Percentiles rank a stretch among this genome's conserved stretches.
These are phyloP conservation scores for Hippocampus barbouri DNA, from an alignment of 2,113 vertebrate species.

Conservation along the genomic window DNA sequence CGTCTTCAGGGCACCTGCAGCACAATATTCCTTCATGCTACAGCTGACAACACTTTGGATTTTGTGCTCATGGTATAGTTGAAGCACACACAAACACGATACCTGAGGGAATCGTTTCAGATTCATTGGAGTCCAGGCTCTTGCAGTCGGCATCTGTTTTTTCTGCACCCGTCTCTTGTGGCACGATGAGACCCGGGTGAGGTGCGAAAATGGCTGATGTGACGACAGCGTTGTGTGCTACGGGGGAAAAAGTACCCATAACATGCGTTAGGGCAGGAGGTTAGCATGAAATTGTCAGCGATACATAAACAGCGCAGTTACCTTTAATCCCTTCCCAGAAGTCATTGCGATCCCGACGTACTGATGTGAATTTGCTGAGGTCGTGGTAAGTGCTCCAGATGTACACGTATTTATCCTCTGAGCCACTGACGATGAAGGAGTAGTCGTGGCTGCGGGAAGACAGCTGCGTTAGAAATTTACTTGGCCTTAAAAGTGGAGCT, in stretches of 20 bases:
- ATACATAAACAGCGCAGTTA: conserved; percentile 48
- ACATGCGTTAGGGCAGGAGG: neutral
- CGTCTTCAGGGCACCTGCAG: conserved; percentile 85
- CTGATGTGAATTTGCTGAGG: conserved; percentile 95
- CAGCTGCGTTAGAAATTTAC: neutral
- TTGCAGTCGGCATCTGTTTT: conserved; percentile 82
- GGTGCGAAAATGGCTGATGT: conserved; percentile 97
- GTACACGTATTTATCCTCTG: conserved; percentile 96
- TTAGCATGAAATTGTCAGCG: neutral
- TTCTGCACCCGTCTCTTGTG: conserved; percentile 77
- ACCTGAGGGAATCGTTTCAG: conserved; percentile 88
- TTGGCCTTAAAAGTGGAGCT: neutral
- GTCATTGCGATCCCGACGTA: conserved; percentile 95
- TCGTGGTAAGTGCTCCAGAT: conserved; percentile 99
- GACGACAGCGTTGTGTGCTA: conserved; percentile 97
- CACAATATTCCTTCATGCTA: neutral
- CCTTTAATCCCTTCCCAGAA: conserved; percentile 99
- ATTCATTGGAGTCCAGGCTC: conserved; percentile 74
- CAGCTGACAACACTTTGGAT: neutral
- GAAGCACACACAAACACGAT: conserved; percentile 43
- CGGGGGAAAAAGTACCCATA: neutral
- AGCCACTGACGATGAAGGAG: conserved; percentile 95
- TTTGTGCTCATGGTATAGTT: neutral
- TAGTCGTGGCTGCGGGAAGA: conserved; percentile 85
- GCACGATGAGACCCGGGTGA: conserved; percentile 88